Base-by-base conservation (phyloP, 2,113 vertebrate species). In the Ursus arctos region DNA sequence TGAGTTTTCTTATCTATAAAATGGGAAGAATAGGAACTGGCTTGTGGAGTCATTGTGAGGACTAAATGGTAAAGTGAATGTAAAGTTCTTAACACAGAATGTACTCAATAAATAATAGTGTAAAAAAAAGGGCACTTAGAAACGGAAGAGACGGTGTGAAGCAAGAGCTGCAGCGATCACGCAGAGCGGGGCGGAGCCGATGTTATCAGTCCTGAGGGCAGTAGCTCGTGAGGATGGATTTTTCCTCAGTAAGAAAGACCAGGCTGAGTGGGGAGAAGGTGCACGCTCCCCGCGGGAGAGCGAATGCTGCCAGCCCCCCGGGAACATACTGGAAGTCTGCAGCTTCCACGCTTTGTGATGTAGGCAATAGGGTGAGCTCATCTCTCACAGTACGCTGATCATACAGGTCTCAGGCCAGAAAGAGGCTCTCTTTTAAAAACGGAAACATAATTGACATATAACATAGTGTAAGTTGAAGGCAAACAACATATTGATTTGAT, bases 21-120 rank as follows among this genome's bases (percentile, higher is more conserved):
- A 77, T 51, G 51, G 18, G 43, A 57, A 76, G 36, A 94, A 72
- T 76, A 61, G 31, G 3, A 40, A 79, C 72, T 49, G 74, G 83
- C 8, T 88, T 51, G 28, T 55, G 74, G 40, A 63, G 26, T 76
- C 33, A 71, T 40, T 63, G 80, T 77, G 33, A 92, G 63, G 36
- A 63, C 53, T 51, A 69, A 95, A 40, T 55, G 57, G 83, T 49
- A 67, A 86, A 72, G 92, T 9, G 36, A 93, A 47, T 22, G 40
- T 83, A 47, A 96, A 88, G n/a, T 67, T 96, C 69, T 96, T 89
- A 93, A 88, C 51, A 86, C n/a, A 91, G 28, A 84, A 80, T 33
- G 57, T 77, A 18, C 57, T 93, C 81, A n/a, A 36, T 72, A 82
- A 69, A 95, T 74, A 89, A 89, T 18, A 33, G 28, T 63, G 36